These are phyloP conservation scores for Yponomeuta evonymella DNA, from an alignment of 2,888 invertebrate genomes.

Conservation along the genomic window DNA sequence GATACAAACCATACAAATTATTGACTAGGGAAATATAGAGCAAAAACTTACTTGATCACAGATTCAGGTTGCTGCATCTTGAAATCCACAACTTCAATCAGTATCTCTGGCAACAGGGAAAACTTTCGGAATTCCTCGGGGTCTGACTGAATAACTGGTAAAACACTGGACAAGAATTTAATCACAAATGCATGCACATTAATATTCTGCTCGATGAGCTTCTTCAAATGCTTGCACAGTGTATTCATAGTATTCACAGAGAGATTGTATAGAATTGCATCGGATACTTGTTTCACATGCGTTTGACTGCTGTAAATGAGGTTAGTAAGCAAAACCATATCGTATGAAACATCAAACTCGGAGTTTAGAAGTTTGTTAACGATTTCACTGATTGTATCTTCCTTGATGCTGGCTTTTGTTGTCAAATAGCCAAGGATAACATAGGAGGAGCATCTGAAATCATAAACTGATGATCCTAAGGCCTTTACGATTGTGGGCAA, in stretches of 20 bases:
- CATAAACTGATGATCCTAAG: slow-evolving; percentile 79
- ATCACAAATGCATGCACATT: slow-evolving; percentile 75
- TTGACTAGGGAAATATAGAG: neutral
- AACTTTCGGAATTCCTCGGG: slow-evolving; percentile 63
- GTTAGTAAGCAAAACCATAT: slow-evolving; percentile 80
- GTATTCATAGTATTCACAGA: slow-evolving; percentile 49
- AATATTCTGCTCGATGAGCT: slow-evolving; percentile 72
- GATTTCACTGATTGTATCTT: slow-evolving; percentile 78
- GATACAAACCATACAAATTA: too few relatives aligned
- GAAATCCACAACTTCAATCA: slow-evolving; percentile 78
- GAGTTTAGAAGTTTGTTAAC: slow-evolving; percentile 57
- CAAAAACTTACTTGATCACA: slow-evolving; percentile 73
- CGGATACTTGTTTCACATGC: slow-evolving; percentile 65
- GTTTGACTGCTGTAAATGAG: slow-evolving; percentile 82
- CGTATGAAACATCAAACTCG: slow-evolving; percentile 62
- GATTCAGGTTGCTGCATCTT: slow-evolving; percentile 69
- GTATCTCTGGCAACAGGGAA: slow-evolving; percentile 70
- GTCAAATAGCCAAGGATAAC: slow-evolving; percentile 84
- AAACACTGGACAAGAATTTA: slow-evolving; percentile 71
- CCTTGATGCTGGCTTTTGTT: slow-evolving; percentile 78
- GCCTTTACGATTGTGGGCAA: slow-evolving; percentile 84
- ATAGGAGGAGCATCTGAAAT: slow-evolving; percentile 84
- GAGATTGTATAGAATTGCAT: slow-evolving; percentile 67
- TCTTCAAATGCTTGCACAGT: slow-evolving; percentile 63
- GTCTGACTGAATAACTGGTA: slow-evolving; percentile 68